These are phyloP conservation scores for Brachyptera putata DNA, from an alignment of 2,888 invertebrate species.

Conservation along the genomic window DNA sequence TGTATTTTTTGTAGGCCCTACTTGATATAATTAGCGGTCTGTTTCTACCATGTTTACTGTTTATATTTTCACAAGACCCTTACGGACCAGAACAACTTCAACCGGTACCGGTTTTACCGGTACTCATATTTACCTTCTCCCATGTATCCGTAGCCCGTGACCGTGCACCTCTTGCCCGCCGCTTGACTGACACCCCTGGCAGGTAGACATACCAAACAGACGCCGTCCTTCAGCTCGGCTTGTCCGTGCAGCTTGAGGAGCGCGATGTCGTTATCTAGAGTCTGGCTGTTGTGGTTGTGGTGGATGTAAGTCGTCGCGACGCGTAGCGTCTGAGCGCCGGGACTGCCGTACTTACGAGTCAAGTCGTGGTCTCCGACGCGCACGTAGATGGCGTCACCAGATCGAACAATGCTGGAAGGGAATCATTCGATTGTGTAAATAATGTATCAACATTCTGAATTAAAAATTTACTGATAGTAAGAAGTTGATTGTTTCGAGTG, in stretches of 20 bases:
- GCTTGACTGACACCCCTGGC: slow-evolving; percentile 84
- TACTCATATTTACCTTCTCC: slow-evolving; percentile 66
- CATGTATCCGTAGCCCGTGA: slow-evolving; percentile 94
- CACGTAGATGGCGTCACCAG: slow-evolving; percentile 89
- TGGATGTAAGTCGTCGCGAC: slow-evolving; percentile 93
- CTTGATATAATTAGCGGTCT: too few relatives aligned
- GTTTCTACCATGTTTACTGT: too few relatives aligned
- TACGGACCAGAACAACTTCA: too few relatives aligned
- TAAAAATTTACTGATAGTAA: too few relatives aligned
- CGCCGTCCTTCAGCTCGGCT: slow-evolving; percentile 81
- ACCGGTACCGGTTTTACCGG: too few relatives aligned
- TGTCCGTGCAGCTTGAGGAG: slow-evolving; percentile 83
- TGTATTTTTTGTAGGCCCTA: too few relatives aligned
- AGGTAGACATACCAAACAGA: slow-evolving; percentile 81
- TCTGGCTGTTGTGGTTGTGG: slow-evolving; percentile 93
- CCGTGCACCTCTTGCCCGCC: slow-evolving; percentile 86
- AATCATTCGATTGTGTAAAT: too few relatives aligned
- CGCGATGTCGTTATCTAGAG: slow-evolving; percentile 91
- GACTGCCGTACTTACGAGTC: slow-evolving; percentile 84
- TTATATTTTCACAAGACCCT: too few relatives aligned
- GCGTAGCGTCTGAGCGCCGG: slow-evolving; percentile 83
- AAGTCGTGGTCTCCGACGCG: slow-evolving; percentile 90
- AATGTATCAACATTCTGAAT: too few relatives aligned
- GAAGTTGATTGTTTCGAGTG: too few relatives aligned
- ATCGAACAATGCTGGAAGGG: slow-evolving; percentile 74